phyloP scores from a whole-genome alignment of 1,140 invertebrate species.

The Macrobrachium nipponense region DNA sequence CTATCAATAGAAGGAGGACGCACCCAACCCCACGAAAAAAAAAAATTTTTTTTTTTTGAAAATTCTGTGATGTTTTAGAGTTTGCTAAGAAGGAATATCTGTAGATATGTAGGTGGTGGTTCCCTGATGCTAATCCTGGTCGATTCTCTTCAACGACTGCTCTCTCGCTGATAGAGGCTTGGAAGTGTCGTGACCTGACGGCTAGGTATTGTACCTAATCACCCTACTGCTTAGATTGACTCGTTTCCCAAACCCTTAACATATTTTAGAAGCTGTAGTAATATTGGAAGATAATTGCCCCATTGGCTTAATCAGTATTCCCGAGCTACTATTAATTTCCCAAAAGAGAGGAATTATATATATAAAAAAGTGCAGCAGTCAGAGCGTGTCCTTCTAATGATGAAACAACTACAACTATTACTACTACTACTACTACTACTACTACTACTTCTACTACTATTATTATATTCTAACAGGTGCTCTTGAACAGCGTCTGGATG shows the following conservation, averaged over 20 bases:
- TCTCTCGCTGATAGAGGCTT: not conserved
- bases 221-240: not conserved
- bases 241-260: not conserved
- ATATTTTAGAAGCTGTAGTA: no score
- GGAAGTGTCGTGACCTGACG: constrained; percentile 29
- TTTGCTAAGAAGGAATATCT: constrained; percentile 51
- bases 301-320: no score
- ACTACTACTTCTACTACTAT: no score
- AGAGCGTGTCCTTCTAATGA: constrained; percentile 44
- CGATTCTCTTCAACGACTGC: not conserved
- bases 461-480: no score
- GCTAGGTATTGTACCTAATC: not conserved
- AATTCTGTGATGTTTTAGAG: constrained; percentile 60
- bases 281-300: no score
- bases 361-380: no score
- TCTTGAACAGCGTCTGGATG: no score
- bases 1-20: constrained; percentile 28
- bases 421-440: not conserved
- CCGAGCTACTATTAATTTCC: no score
- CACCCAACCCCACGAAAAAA: not conserved
- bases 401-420: not conserved
- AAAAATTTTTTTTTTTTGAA: constrained; percentile 47
- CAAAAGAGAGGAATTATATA: no score
- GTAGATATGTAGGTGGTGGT: constrained; percentile 24
- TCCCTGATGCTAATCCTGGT: not conserved